A percentile compares a stretch with the other conserved stretches of the same genome.
Conservation (phyloP, 1,140 invertebrate genomes). For the Megalopta genalis region DNA sequence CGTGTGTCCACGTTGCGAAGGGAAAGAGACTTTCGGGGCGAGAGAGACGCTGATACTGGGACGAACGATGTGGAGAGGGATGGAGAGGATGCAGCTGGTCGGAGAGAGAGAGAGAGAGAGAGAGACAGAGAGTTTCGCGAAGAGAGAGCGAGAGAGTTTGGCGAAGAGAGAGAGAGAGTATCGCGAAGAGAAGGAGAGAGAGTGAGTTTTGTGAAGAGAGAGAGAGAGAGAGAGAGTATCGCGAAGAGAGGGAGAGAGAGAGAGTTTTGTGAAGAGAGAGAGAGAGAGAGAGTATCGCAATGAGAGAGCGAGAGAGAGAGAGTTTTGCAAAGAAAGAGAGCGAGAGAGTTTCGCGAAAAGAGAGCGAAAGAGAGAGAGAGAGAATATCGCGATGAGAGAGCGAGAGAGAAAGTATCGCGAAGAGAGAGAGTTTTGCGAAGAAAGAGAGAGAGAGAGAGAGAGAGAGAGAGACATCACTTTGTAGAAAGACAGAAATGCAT, state of each 20-base stretch:
- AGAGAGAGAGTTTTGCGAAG: too few relatives aligned
- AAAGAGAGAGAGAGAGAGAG: too few relatives aligned
- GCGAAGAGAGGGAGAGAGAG: neutral
- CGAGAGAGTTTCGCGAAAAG: too few relatives aligned
- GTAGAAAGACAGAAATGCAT: too few relatives aligned
- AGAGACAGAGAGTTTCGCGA: too few relatives aligned
- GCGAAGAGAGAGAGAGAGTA: conserved; percentile 12
- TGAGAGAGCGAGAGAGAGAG: conserved; percentile 8
- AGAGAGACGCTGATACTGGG: conserved; percentile 21
- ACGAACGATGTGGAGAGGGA: neutral
- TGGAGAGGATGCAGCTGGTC: conserved; percentile 16
- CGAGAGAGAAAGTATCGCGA: too few relatives aligned
- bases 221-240: neutral
- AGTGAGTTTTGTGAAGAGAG: too few relatives aligned
- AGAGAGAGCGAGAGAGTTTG: neutral
- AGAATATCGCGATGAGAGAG: too few relatives aligned
- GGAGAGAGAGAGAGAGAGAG: neutral
- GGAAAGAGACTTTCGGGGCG: conserved; percentile 22
- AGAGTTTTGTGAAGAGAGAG: too few relatives aligned
- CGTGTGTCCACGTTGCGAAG: conserved; percentile 51
- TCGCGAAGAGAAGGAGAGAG: too few relatives aligned
- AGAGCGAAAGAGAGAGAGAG: conserved; percentile 21
- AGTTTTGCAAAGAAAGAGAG: conserved; percentile 19
- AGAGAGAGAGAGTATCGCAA: neutral
- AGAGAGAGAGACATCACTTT: neutral